A percentile compares a stretch with the other conserved stretches of the same genome.
These are phyloP conservation scores for Epistrophe eligans DNA, from an alignment of 2,888 invertebrate genomes.

Conservation along the genomic window DNA sequence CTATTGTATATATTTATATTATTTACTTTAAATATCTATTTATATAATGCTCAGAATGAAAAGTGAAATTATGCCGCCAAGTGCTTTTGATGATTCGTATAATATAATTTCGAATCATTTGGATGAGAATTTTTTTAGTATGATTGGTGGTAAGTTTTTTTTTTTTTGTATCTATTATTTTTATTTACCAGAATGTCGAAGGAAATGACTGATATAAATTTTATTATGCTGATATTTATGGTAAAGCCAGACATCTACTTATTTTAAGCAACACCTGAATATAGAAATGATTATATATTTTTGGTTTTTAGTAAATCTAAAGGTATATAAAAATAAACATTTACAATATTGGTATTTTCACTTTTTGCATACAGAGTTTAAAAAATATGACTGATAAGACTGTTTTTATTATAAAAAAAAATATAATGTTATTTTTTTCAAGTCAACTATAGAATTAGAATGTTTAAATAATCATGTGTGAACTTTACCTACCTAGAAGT, in stretches of 20 bases:
- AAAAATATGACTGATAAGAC: not conserved
- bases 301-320: not conserved
- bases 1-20: not conserved
- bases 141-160: constrained; percentile 80
- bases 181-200: constrained; percentile 21
- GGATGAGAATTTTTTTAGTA: constrained; percentile 82
- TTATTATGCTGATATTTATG: constrained; percentile 34
- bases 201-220: constrained; percentile 24
- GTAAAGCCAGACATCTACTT: not conserved
- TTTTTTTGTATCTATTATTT: constrained; percentile 9
- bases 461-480: too few relatives aligned
- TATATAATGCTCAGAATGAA: constrained; percentile 82
- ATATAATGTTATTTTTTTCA: too few relatives aligned
- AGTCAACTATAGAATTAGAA: too few relatives aligned
- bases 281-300: not conserved
- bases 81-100: constrained; percentile 82
- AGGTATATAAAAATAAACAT: not conserved
- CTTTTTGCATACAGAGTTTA: not conserved
- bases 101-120: constrained; percentile 78
- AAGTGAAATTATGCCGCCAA: constrained; percentile 82
- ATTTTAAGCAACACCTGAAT: not conserved
- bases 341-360: not conserved
- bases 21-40: constrained; percentile 28
- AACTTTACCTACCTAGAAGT: too few relatives aligned
- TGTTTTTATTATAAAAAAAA: too few relatives aligned